These are phyloP conservation scores for Centropus unirufus DNA, from an alignment of 2,113 vertebrate species.

Conservation along the genomic window DNA sequence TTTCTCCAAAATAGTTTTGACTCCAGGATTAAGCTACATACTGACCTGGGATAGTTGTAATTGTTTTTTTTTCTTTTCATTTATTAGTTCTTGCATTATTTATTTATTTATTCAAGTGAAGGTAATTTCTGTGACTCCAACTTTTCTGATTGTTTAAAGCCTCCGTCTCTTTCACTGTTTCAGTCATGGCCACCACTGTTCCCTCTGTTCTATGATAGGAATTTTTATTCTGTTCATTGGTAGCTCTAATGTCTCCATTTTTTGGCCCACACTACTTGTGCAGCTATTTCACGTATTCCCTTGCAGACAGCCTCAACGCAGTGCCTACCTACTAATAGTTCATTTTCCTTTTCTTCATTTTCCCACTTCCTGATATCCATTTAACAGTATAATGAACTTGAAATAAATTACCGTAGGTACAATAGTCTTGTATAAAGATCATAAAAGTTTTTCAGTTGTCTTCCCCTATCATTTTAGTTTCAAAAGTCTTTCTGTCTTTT, in stretches of 20 bases:
- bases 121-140: neutral
- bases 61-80: neutral
- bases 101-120: neutral
- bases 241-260: neutral
- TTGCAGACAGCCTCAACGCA: neutral
- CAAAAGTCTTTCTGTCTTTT: neutral
- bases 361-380: neutral
- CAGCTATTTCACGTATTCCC: accelerated
- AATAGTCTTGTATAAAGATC: neutral
- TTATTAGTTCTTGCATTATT: neutral
- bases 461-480: neutral
- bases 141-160: neutral
- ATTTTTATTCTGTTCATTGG: neutral
- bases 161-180: neutral
- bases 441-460: neutral
- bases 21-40: neutral
- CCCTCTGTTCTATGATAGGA: neutral
- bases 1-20: neutral
- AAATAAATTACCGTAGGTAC: neutral
- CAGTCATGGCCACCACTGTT: neutral
- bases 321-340: neutral
- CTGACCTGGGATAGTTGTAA: too few relatives aligned
- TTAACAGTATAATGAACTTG: neutral
- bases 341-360: neutral
- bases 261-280: neutral